These are phyloP conservation scores for Dicaeum eximium DNA, from an alignment of 2,113 vertebrate genomes.

Conservation along the genomic window DNA sequence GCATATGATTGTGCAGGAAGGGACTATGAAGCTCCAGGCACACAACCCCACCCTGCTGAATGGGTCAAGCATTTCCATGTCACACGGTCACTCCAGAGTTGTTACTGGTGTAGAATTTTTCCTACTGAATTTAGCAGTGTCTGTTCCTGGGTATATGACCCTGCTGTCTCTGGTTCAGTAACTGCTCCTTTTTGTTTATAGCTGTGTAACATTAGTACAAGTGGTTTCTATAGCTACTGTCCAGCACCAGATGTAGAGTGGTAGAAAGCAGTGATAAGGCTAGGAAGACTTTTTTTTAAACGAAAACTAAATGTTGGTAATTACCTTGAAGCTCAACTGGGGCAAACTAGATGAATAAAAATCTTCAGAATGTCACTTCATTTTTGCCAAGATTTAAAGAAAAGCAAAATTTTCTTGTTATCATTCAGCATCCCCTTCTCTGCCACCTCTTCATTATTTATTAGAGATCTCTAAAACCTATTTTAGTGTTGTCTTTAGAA, in stretches of 20 bases:
- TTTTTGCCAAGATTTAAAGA: not conserved
- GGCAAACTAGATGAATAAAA: not conserved
- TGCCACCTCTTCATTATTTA: not conserved
- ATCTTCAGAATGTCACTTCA: not conserved
- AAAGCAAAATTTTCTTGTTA: not conserved
- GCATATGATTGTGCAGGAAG: not conserved
- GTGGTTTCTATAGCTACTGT: slow-evolving; percentile 72
- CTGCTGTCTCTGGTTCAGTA: slow-evolving; percentile 51
- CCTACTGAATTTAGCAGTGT: not conserved
- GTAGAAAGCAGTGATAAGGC: slow-evolving; percentile 64
- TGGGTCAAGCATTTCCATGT: not conserved
- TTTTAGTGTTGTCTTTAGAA: not conserved
- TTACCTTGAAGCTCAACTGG: slow-evolving; percentile 56
- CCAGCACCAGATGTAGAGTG: slow-evolving; percentile 57
- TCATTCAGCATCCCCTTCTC: not conserved
- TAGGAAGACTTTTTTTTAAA: slow-evolving; percentile 51
- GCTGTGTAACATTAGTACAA: slow-evolving; percentile 49
- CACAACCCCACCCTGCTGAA: not conserved
- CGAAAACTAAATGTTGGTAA: slow-evolving; percentile 53
- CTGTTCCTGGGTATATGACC: slow-evolving; percentile 39
- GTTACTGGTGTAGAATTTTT: not conserved
- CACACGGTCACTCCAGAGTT: not conserved
- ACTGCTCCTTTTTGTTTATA: slow-evolving; percentile 61
- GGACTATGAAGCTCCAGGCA: not conserved
- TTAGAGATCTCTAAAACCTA: not conserved